A percentile compares a stretch with the other conserved stretches of the same genome.
Evolutionary conservation across 2,113 vertebrate species (phyloP).

Genomic region (Grus americana): DNA sequence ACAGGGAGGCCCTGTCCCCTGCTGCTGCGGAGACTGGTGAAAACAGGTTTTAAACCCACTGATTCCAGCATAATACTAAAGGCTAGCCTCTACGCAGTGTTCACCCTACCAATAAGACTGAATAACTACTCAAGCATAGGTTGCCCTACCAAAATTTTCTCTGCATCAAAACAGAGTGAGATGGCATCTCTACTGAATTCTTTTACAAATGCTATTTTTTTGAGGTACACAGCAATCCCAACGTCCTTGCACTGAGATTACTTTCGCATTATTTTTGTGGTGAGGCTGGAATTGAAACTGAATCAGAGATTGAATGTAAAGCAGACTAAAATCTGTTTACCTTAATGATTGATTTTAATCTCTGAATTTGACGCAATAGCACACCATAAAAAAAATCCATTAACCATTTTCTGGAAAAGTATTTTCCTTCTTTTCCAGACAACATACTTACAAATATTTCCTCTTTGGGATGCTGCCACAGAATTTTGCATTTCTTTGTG

Average conservation of each 20-base stretch:
- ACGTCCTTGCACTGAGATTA: background rate
- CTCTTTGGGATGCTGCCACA: background rate
- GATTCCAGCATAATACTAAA: background rate
- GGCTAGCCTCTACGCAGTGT: background rate
- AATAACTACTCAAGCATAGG: background rate
- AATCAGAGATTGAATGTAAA: background rate
- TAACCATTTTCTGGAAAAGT: background rate
- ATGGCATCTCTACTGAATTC: background rate
- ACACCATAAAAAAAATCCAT: background rate
- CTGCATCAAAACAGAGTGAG: background rate
- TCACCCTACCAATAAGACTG: background rate
- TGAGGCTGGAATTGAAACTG: background rate
- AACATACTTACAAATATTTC: background rate
- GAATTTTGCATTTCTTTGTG: background rate
- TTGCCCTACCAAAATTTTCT: background rate
- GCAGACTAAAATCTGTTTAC: background rate
- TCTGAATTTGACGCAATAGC: background rate
- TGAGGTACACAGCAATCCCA: background rate
- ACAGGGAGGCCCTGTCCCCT: background rate
- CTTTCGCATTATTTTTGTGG: background rate
- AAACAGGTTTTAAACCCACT: background rate
- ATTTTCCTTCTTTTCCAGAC: background rate
- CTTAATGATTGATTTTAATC: background rate
- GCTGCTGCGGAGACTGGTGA: background rate
- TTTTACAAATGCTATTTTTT: background rate